A percentile compares a stretch with the other conserved stretches of the same genome.
phyloP scores from a whole-genome alignment of 2,888 invertebrate species.

The Chromoteleia sp. region DNA sequence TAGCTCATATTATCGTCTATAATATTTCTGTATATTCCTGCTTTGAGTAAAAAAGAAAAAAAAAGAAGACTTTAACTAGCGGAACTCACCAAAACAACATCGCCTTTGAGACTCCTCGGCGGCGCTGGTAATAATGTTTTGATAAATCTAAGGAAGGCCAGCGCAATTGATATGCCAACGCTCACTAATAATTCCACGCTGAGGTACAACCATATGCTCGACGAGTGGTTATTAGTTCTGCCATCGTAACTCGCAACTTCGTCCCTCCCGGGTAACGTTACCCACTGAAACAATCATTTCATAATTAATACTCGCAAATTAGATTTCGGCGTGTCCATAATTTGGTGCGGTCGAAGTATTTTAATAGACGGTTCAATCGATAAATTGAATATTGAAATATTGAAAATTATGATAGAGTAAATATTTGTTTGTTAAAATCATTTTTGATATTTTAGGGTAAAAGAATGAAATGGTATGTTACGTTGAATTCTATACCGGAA shows the following conservation, averaged over 20 bases:
- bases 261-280: slow-evolving; percentile 76
- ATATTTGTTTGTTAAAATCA: no score
- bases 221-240: slow-evolving; percentile 73
- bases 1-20: no score
- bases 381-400: no score
- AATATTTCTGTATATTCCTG: no score
- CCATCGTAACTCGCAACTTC: slow-evolving; percentile 68
- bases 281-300: slow-evolving; percentile 70
- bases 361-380: no score
- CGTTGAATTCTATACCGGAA: no score
- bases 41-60: no score
- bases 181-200: slow-evolving; percentile 78
- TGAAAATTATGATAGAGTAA: no score
- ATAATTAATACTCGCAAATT: slow-evolving; percentile 12
- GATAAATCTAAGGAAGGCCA: slow-evolving; percentile 74
- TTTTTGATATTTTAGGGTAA: no score
- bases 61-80: no score
- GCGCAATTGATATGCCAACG: slow-evolving; percentile 73
- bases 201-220: slow-evolving; percentile 77
- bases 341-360: no score
- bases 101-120: slow-evolving; percentile 79
- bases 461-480: no score
- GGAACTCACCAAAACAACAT: slow-evolving; percentile 79
- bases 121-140: slow-evolving; percentile 81
- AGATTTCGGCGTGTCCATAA: background rate